Conservation (phyloP, 2,113 vertebrate species). For the Eretmochelys imbricata region DNA sequence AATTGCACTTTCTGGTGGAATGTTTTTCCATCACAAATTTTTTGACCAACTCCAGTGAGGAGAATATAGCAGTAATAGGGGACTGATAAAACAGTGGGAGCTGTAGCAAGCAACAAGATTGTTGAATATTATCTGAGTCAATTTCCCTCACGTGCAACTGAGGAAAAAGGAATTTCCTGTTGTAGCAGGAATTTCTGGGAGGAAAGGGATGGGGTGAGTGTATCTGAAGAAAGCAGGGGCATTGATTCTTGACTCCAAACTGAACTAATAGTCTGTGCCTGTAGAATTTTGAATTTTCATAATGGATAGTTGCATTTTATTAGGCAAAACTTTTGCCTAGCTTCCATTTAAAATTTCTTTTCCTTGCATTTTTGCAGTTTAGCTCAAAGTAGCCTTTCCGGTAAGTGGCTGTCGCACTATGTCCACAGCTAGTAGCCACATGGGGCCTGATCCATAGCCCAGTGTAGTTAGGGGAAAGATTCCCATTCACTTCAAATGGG, state of each 20-base stretch:
- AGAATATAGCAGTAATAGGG: neutral
- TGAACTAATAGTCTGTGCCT: neutral
- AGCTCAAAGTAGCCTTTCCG: neutral
- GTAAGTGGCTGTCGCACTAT: fast-evolving
- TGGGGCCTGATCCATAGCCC: neutral
- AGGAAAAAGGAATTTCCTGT: neutral
- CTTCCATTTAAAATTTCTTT: neutral
- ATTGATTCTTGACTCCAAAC: fast-evolving
- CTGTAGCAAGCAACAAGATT: fast-evolving
- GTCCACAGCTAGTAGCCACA: neutral
- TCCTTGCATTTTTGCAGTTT: neutral
- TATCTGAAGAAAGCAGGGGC: neutral
- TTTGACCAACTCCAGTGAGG: neutral
- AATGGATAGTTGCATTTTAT: neutral
- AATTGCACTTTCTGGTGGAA: neutral
- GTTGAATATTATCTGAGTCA: fast-evolving
- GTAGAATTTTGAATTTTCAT: neutral
- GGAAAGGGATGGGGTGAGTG: fast-evolving
- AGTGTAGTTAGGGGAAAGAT: neutral
- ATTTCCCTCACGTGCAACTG: neutral
- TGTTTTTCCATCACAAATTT: no score
- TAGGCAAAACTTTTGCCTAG: neutral
- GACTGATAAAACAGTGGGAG: neutral
- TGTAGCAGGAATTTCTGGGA: neutral
- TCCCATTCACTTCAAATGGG: neutral